Base-by-base conservation (phyloP, 1,140 invertebrate species). In the Heliconius congener region DNA sequence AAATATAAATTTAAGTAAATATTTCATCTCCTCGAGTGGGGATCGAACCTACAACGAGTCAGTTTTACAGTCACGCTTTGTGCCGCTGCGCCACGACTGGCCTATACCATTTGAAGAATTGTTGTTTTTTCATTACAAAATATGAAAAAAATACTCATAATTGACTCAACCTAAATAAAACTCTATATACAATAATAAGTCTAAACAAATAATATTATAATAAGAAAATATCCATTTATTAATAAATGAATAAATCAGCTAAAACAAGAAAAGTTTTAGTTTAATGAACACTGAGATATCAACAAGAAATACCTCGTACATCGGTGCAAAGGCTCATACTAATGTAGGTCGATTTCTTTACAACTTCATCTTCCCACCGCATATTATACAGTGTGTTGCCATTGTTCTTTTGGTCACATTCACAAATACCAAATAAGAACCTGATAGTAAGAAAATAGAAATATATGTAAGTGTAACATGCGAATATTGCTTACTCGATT, bases 261-360 rank as follows among this genome's bases (percentile, higher is more conserved):
- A 52, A 57, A 57, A 23, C 55, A 11, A 57, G 19, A n/a, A 57
- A n/a, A 57, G 55, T 57, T 19, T 57, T 23, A 23, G 23, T 23
- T 23, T 23, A 57, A 2, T 8, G 16, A 8, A 52, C 5, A 52
- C 3, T 18, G 19, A 46, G 42, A 13, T 13, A 46, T 46, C 11
- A 19, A 55, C 52, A 55, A 57, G n/a, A 57, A 23, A 23, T 23
- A 2, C 18, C 27, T 66, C 23, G 9, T 16, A 66, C 23, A 23
- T 66, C 23, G 60, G 60, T 66, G 57, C 23, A 66, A 66, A 66
- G 60, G 23, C 11, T n/a, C 5, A 50, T 50, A 39, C 52, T 37
- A 13, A 85, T 85, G 74, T 78, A 76, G 83, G 83, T 78, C 83
- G 86, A 88, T 88, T 88, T 88, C 87, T 86, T 87, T 80, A 86